Base-by-base conservation (phyloP, 1,140 invertebrate genomes). In the Rhagoletis zephyria region DNA sequence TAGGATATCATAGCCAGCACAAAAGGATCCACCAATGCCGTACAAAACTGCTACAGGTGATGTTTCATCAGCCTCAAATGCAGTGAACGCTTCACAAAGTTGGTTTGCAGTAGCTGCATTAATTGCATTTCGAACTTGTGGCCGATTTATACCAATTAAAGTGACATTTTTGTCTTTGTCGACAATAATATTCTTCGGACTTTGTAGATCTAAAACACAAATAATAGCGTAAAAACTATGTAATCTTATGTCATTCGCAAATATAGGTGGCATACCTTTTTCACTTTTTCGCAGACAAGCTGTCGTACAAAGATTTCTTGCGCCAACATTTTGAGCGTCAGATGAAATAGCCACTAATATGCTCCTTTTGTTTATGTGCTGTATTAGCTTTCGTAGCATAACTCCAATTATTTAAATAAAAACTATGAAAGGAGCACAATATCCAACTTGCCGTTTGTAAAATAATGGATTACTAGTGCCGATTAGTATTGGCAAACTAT, bases 21-120 rank as follows among this genome's bases (percentile, higher is more conserved):
- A 98, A 93, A 99, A 98, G 89, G 96, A 97, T 5, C 97, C 97
- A 67, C 97, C 97, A 91, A 96, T 95, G 48, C 98, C 98, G 94
- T 98, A 95, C 4, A 99, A 93, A 12, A 99, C 95, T 19, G 96
- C 96, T 10, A 96, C 95, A 88, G 94, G 93, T 4, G 95, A 94
- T 0, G 94, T 92, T 0, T 95, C 90, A 91, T 98, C 96, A 87
- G 95, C 94, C 89, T 98, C 97, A 94, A 98, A 98, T 60, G 94
- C 93, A 89, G 95, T 93, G 67, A 98, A 95, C 1, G 97, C 97
- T 85, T 95, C 93, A 45, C 94, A 94, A 7, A 98, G 93, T 89
- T 95, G 93, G 48, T 93, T 90, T 0, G 96, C 95, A 19, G 96
- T 97, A 9, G 91, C 92, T 65, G 93, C 93, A 91, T 98, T 95